These are phyloP conservation scores for Drosophila saltans DNA, from an alignment of 1,140 invertebrate genomes.

Conservation along the genomic window DNA sequence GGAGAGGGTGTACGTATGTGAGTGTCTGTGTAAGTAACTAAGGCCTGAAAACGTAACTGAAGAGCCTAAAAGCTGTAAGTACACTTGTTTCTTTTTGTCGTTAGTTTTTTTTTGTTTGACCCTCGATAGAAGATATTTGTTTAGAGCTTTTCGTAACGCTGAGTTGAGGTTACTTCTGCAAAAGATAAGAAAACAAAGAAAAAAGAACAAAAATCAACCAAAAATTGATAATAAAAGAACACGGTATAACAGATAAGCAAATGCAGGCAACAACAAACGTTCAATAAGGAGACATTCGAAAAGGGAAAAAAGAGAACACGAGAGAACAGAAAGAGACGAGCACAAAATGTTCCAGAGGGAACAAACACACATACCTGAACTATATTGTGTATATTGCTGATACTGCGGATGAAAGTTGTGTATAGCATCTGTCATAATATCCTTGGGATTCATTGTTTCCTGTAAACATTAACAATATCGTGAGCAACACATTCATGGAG, in stretches of 20 bases:
- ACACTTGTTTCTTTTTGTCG: slow-evolving; percentile 60
- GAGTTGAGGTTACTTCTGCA: slow-evolving; percentile 94
- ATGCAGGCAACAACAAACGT: slow-evolving; percentile 50
- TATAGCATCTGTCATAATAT: slow-evolving; percentile 99
- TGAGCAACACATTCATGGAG: too few species aligned
- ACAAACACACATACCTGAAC: slow-evolving; percentile 87
- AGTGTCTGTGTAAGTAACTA: slow-evolving; percentile 58
- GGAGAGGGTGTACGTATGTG: slow-evolving; percentile 10
- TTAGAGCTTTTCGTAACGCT: slow-evolving; percentile 95
- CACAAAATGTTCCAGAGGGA: slow-evolving; percentile 9
- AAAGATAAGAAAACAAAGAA: slow-evolving; percentile 84
- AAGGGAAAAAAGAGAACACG: slow-evolving; percentile 35
- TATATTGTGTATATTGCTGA: slow-evolving; percentile 99
- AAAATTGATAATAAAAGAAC: slow-evolving; percentile 65
- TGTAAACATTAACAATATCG: slow-evolving; percentile 82
- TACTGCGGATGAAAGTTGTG: slow-evolving; percentile 99
- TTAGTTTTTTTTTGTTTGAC: slow-evolving; percentile 37
- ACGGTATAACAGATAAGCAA: slow-evolving; percentile 61
- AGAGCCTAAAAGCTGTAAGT: slow-evolving; percentile 56
- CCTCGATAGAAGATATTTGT: slow-evolving; percentile 52
- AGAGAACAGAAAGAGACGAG: slow-evolving; percentile 22
- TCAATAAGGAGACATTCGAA: slow-evolving; percentile 37
- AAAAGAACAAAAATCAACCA: slow-evolving; percentile 59
- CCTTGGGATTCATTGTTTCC: slow-evolving; percentile 99
- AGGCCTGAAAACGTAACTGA: slow-evolving; percentile 54